Base-by-base conservation (phyloP, 2,888 invertebrate species). In the Dione juno region DNA sequence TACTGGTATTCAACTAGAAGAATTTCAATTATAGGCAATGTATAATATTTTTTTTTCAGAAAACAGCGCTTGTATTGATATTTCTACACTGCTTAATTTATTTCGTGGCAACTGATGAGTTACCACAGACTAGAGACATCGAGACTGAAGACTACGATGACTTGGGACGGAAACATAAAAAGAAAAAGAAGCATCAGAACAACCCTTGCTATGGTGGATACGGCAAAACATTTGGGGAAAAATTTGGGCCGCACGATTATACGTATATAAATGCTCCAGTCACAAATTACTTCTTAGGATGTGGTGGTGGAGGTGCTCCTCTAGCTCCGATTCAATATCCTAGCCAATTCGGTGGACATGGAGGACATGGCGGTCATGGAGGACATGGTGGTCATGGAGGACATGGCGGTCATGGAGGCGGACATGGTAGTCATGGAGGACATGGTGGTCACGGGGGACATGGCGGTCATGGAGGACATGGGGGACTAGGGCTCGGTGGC, bases 201-300 rank as follows among this genome's bases (percentile, higher is more conserved):
- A 80, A 84, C 0, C 75, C 88, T 73, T 80, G 86, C 19, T 75
- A 69, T 28, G 77, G 76, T 14, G 88, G 88, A 0, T 85, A 79
- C 67, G 90, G 88, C 3, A 81, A 83, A 48, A 82, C 84, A 0
- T 85, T 88, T 21, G 84, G 84, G 1, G 83, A 84, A 37, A 88
- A 84, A 70, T 81, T 87, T 28, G 86, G 86, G 35, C 79, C 84
- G 1, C 85, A 85, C 11, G 87, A 87, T n/a, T 82, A 87, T 73
- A 90, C 90, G 0, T 92, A 88, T 65, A 79, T 92, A 0, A 88
- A 88, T 3, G 90, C 92, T 40, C 92, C 92, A 1, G 88, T 91
- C 1, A 88, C 84, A 78, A 92, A 92, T 78, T 92, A 91, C 76
- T 89, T 87, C 78, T 85, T 89, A 48, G 89, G 89, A 0, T 91